Evolutionary conservation across 2,888 invertebrate species (phyloP).

Genomic region (Agrochola macilenta): DNA sequence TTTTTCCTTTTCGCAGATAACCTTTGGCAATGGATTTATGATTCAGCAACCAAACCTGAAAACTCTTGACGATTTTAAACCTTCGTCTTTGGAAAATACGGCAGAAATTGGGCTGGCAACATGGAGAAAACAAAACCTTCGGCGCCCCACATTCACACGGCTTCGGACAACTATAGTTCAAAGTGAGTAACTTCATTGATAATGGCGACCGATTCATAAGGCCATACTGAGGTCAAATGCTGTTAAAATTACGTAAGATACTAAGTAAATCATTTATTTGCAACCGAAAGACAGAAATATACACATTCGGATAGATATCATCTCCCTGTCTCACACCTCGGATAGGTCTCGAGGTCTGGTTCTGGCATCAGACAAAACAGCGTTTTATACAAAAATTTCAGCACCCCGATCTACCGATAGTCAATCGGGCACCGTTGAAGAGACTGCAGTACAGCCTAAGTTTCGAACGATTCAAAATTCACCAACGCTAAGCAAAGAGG

Average conservation of each 20-base stretch:
- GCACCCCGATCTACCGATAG: no score
- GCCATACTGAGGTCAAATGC: background rate
- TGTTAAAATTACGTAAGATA: background rate
- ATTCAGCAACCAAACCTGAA: slow-evolving; percentile 12
- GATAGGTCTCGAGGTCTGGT: no score
- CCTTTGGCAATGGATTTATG: slow-evolving; percentile 55
- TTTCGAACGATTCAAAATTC: no score
- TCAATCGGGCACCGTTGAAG: background rate
- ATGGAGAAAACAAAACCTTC: slow-evolving; percentile 75
- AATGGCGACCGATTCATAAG: slow-evolving; percentile 1
- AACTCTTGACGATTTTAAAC: slow-evolving; percentile 15
- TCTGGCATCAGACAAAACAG: no score
- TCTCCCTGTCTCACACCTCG: no score
- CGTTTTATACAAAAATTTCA: no score
- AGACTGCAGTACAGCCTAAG: no score
- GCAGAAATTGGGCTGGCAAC: slow-evolving; percentile 31
- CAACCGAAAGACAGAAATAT: background rate
- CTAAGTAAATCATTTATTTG: background rate
- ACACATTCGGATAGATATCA: background rate
- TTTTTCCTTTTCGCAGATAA: slow-evolving; percentile 48
- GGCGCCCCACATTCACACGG: slow-evolving; percentile 71
- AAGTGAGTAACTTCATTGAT: slow-evolving; percentile 74
- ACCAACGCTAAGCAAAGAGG: background rate
- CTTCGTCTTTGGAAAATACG: slow-evolving; percentile 5
- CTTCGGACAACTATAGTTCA: slow-evolving; percentile 79